phyloP scores from a whole-genome alignment of 2,113 vertebrate genomes.

The Corydoras sp. region DNA sequence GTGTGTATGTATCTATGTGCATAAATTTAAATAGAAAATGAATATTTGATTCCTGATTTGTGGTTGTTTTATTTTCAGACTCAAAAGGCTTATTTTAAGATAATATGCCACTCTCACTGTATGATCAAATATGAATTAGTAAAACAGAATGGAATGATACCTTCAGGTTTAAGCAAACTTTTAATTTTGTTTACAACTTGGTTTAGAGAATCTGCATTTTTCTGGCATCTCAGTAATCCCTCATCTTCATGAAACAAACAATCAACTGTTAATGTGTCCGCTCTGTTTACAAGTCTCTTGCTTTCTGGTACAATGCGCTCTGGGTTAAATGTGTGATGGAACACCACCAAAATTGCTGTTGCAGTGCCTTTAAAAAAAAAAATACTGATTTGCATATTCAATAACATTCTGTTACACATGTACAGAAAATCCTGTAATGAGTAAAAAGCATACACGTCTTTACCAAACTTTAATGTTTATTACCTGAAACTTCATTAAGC shows the following conservation, averaged over 20 bases:
- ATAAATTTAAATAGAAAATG: too few species aligned
- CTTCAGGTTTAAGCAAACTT: too few species aligned
- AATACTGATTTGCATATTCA: background rate
- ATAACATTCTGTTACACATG: too few species aligned
- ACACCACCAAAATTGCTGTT: slow-evolving; percentile 15
- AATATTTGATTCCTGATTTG: too few species aligned
- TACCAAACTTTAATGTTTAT: background rate
- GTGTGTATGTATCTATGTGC: too few species aligned
- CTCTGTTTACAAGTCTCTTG: slow-evolving; percentile 3
- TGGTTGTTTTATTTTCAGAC: too few species aligned
- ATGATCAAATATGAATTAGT: too few species aligned
- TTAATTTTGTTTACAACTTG: background rate
- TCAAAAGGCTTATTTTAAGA: too few species aligned
- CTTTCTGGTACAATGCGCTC: background rate
- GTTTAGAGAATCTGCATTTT: background rate
- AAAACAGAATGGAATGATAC: too few species aligned
- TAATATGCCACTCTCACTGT: too few species aligned
- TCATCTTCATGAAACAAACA: slow-evolving; percentile 24
- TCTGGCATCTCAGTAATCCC: background rate
- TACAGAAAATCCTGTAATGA: too few species aligned
- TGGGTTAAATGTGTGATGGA: slow-evolving; percentile 15
- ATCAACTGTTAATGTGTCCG: slow-evolving; percentile 26
- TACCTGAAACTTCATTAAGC: background rate
- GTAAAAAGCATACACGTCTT: background rate
- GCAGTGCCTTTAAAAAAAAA: slow-evolving; percentile 13